Evolutionary conservation across 1,140 invertebrate species (phyloP), one percentile per base, ranked within the genome.

Genomic region (Tetramorium simillimum): DNA sequence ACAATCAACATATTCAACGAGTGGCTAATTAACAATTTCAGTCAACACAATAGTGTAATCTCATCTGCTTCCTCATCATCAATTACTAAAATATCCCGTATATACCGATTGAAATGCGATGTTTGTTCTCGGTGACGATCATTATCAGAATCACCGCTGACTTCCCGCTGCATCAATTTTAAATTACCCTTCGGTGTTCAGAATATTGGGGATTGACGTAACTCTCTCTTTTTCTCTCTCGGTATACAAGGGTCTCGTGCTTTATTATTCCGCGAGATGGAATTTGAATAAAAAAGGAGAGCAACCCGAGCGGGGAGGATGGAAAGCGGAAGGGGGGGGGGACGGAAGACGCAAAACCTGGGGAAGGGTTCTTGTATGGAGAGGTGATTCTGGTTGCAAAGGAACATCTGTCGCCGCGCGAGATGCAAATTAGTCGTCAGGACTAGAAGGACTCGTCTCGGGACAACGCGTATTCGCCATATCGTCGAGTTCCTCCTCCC

Each of bases 261-360:
- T 87, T 88, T 82, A 89, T 89, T 87, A 91, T 91, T 87, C 53
- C 65, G 53, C 60, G 49, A 91, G 72, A 87, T 86, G 24, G 70
- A 87, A 91, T 91, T 91, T 91, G 85, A 91, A 91, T 91, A 73
- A 87, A 91, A 91, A 88, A 86, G 65, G 72, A 81, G 70, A 81
- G 37, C 16, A 56, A 21, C 24, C 24, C 46, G 62, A 53, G 62
- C 16, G 10, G 3, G 10, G 53, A 7, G n/a, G 12, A 46, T 24
- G 14, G 16, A 49, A 37, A n/a, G 33, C 10, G 40, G 28, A 21
- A 21, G 46, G 33, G 43, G 43, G 21, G 46, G 33, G 43, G 43
- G 21, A 49, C 37, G n/a, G n/a, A 14, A 43, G 21, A 60, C n/a
- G 51, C 43, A 70, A 87, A 78, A 84, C 51, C 37, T 53, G 49